These are phyloP conservation scores for Harpalus rubripes DNA, from an alignment of 2,888 invertebrate species.

Conservation along the genomic window DNA sequence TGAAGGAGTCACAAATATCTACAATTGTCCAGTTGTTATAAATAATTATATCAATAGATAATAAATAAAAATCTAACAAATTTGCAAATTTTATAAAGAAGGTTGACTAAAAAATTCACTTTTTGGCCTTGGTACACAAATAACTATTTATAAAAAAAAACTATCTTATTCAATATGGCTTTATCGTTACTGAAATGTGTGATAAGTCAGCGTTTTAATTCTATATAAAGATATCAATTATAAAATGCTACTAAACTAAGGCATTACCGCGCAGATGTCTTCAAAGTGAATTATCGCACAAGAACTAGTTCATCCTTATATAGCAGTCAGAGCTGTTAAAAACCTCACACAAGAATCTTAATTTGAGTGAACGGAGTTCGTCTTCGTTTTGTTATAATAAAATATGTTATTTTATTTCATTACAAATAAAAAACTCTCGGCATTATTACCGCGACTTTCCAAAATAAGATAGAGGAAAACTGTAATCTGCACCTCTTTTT, in stretches of 20 bases:
- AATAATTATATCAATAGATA: too few species aligned
- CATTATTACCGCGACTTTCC: slow-evolving; percentile 36
- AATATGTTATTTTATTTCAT: slow-evolving; percentile 44
- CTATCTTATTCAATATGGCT: background rate
- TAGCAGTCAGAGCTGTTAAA: slow-evolving; percentile 33
- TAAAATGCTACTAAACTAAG: slow-evolving; percentile 38
- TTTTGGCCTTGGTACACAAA: too few species aligned
- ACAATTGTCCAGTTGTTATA: too few species aligned
- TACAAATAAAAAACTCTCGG: slow-evolving; percentile 18
- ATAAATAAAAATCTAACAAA: too few species aligned
- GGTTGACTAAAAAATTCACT: too few species aligned
- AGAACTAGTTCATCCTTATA: slow-evolving; percentile 53
- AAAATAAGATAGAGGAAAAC: slow-evolving; percentile 45
- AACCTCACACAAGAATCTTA: slow-evolving; percentile 42
- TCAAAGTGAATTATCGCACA: slow-evolving; percentile 43
- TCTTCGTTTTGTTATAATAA: slow-evolving; percentile 46
- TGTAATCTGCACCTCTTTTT: slow-evolving; percentile 32
- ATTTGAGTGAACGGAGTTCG: slow-evolving; percentile 43
- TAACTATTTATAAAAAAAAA: too few species aligned
- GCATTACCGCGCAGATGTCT: slow-evolving; percentile 41
- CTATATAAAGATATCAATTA: slow-evolving; percentile 54
- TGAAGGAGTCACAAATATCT: too few species aligned
- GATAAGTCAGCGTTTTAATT: background rate
- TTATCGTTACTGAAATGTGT: background rate
- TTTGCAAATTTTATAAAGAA: too few species aligned